Evolutionary conservation across 2,113 vertebrate species (phyloP).

Genomic region (Typhlomys cinereus): DNA sequence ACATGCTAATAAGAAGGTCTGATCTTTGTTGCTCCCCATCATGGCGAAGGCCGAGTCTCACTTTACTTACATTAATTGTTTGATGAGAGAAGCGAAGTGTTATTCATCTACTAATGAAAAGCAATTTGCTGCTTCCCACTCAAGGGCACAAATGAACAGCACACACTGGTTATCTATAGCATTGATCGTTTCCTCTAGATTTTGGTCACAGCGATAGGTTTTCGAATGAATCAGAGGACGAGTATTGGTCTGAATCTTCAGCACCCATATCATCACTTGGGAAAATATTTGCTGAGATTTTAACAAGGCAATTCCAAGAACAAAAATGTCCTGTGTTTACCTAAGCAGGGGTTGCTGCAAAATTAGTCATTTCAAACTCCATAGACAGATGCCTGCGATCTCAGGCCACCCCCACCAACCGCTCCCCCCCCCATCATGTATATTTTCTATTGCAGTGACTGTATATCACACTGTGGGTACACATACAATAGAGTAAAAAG

Average conservation of each 20-base stretch:
- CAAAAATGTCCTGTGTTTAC: not conserved
- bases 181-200: slow-evolving; percentile 48
- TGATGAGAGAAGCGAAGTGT: slow-evolving; percentile 26
- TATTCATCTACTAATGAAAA: slow-evolving; percentile 80
- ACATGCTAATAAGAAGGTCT: slow-evolving; percentile 60
- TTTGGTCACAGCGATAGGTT: not conserved
- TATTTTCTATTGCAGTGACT: not conserved
- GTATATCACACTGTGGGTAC: too few relatives aligned
- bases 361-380: not conserved
- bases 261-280: slow-evolving; percentile 3
- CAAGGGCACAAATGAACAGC: slow-evolving; percentile 34
- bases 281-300: slow-evolving; percentile 60
- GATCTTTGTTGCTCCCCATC: not conserved
- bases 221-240: slow-evolving; percentile 36
- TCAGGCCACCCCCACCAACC: too few relatives aligned
- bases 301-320: not conserved
- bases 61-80: slow-evolving; percentile 64
- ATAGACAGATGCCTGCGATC: too few relatives aligned
- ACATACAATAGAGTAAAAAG: not conserved
- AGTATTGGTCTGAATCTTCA: slow-evolving; percentile 53
- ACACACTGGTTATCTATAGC: slow-evolving; percentile 9
- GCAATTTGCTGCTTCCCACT: slow-evolving; percentile 55
- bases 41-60: not conserved
- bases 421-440: too few relatives aligned
- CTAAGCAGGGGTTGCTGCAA: not conserved